Percentiles rank a stretch among this genome's conserved stretches.
Conservation (phyloP, 1,140 invertebrate species). For the Papilio aristodemus region DNA sequence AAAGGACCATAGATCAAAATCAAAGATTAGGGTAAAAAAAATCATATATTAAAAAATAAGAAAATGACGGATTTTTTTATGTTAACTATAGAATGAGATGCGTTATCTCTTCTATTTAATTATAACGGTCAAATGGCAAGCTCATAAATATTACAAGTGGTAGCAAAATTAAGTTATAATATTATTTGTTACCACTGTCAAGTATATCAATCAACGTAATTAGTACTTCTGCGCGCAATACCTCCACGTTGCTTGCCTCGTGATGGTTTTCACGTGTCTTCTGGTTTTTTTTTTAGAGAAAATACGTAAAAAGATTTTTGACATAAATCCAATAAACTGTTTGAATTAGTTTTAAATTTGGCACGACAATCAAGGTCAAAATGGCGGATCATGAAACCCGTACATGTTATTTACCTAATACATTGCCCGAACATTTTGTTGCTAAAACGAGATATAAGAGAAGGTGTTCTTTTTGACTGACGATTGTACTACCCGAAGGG, state of each 20-base stretch:
- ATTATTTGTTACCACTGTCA: not conserved
- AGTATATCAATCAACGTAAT: not conserved
- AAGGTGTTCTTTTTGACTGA: not conserved
- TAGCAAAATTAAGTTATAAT: not conserved
- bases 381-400: conserved; percentile 17
- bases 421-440: not conserved
- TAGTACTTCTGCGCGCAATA: not conserved
- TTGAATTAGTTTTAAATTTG: conserved; percentile 15
- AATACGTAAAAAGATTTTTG: conserved; percentile 4
- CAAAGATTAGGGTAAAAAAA: too few species aligned
- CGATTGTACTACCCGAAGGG: too few species aligned
- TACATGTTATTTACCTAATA: conserved; percentile 23
- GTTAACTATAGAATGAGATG: too few species aligned
- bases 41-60: too few species aligned
- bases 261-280: conserved; percentile 3
- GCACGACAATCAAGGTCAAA: conserved; percentile 20
- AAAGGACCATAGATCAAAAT: too few species aligned
- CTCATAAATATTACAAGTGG: not conserved
- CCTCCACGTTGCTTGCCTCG: conserved; percentile 5
- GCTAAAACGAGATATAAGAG: not conserved
- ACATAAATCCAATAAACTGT: conserved; percentile 15
- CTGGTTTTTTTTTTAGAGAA: conserved; percentile 1
- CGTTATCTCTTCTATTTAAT: too few species aligned
- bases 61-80: too few species aligned
- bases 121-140: not conserved